A percentile compares a stretch with the other conserved stretches of the same genome.
Evolutionary conservation across 2,113 vertebrate genomes (phyloP).

Genomic region (Ictalurus furcatus): DNA sequence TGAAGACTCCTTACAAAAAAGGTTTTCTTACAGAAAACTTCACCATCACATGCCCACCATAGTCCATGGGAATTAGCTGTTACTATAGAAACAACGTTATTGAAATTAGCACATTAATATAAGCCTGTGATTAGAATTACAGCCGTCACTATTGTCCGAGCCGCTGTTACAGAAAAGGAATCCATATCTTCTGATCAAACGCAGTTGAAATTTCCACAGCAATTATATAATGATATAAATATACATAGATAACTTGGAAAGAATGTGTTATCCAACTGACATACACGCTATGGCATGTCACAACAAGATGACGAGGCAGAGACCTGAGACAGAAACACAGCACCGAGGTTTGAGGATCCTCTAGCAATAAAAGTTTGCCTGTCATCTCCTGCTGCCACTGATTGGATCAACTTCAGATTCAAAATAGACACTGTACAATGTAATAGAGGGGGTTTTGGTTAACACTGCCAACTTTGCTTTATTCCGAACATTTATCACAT

Average conservation of each 20-base stretch:
- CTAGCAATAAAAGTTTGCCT: neutral
- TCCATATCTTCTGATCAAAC: neutral
- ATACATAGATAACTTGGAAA: neutral
- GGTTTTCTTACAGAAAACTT: neutral
- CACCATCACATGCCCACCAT: neutral
- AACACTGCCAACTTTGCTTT: neutral
- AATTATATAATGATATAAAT: neutral
- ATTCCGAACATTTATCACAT: neutral
- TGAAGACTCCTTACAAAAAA: neutral
- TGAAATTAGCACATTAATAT: neutral
- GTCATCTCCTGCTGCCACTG: neutral
- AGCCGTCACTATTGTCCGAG: neutral
- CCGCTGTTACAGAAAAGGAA: neutral
- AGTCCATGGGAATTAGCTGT: neutral
- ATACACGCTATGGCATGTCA: too few relatives aligned
- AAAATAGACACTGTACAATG: neutral
- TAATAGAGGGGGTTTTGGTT: neutral
- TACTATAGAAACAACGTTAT: neutral
- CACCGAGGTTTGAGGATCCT: neutral
- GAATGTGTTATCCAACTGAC: neutral
- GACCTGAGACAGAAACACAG: neutral
- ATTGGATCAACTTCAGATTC: conserved; percentile 3
- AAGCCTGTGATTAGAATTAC: neutral
- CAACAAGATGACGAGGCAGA: neutral
- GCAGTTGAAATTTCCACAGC: neutral